Evolutionary conservation across 2,113 vertebrate species (phyloP).

Genomic region (Sturnira hondurensis): DNA sequence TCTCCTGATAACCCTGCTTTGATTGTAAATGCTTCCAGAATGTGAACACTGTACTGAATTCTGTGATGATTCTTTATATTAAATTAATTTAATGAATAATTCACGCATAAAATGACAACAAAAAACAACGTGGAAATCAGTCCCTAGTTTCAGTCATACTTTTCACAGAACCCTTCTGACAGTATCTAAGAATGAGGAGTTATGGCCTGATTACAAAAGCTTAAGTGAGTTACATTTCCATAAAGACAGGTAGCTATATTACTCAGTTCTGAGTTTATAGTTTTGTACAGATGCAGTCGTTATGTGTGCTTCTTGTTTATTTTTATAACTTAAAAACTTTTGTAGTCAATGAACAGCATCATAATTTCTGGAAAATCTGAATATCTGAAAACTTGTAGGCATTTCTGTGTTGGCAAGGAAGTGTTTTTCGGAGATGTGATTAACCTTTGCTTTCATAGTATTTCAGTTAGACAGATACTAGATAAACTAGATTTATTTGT

Average conservation of each 20-base stretch:
- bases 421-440: slow-evolving; percentile 28
- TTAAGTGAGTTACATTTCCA: slow-evolving; percentile 29
- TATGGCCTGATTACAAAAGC: not conserved
- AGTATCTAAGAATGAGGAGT: not conserved
- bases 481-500: slow-evolving; percentile 58
- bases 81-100: not conserved
- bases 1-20: not conserved
- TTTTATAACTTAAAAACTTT: slow-evolving; percentile 24
- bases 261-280: not conserved
- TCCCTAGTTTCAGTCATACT: not conserved
- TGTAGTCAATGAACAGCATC: not conserved
- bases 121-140: not conserved
- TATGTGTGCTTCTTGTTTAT: not conserved
- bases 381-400: not conserved
- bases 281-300: not conserved
- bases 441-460: slow-evolving; percentile 64
- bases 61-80: not conserved
- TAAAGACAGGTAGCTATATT: not conserved
- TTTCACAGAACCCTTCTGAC: not conserved
- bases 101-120: not conserved
- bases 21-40: not conserved
- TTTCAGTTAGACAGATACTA: slow-evolving; percentile 71
- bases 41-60: not conserved
- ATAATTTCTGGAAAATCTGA: slow-evolving; percentile 36
- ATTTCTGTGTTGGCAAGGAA: slow-evolving; percentile 2